Base-by-base conservation (phyloP, 1,140 invertebrate genomes). In the Danaus plexippus region DNA sequence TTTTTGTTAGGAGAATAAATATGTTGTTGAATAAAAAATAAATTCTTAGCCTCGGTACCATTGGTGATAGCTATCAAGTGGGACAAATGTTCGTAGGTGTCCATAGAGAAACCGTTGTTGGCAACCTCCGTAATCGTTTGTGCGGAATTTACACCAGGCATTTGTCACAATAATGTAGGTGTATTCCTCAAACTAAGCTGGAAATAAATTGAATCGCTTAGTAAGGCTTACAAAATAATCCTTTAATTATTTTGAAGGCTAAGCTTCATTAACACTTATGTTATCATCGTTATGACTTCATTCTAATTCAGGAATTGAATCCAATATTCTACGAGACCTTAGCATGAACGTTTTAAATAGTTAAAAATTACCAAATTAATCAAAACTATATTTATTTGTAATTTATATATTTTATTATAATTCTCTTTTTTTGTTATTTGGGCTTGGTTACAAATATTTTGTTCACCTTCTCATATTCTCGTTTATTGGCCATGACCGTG, bases 401-500 rank as follows among this genome's bases (percentile, higher is more conserved):
- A 32, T 32, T 32, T 32, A 32, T 32, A 32, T 32, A 32, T 32
- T 32, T 32, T 32, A 32, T 32, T 32, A 4, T 32, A 32, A 32
- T 32, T 32, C 22, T 6, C 5, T 32, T 32, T 32, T 32, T 4
- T 32, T 4, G 0, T 32, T 32, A 32, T 32, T 32, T 32, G 22
- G 22, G 22, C 22, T 32, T 8, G 22, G 22, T 32, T 43, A 47
- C 56, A 73, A 67, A 77, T 76, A 74, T 80, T 75, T 69, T 62
- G 51, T 51, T 52, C 57, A 77, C 77, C 76, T 81, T 81, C 74
- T 61, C 72, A 77, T 77, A 66, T 73, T 74, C 67, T 74, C 75
- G 80, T 81, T 76, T 84, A 87, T 87, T 87, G 79, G 76, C 84
- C 84, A 82, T 87, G 84, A 81, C 84, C 84, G 64, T 87, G 81